Base-by-base conservation (phyloP, 1,140 invertebrate genomes). In the Apolygus lucorum region DNA sequence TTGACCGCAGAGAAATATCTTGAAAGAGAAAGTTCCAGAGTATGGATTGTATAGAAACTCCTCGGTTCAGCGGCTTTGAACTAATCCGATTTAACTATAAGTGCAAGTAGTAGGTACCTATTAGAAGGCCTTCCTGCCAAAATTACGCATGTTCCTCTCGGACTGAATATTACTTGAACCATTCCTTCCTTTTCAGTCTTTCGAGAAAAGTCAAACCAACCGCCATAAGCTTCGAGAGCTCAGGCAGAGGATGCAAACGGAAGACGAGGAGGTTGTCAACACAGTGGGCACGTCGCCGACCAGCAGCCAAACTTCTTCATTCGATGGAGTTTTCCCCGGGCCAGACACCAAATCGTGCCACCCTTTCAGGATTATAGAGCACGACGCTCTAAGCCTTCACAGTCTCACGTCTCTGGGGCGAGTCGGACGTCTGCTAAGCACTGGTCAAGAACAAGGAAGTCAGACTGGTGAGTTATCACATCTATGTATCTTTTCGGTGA, bases 331-430 rank as follows among this genome's bases (percentile, higher is more conserved):
- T 1, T 86, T 81, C 74, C 79, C 83, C 14, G 74, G 73, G 76
- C 80, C 81, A 14, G 78, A 79, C 62, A 79, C 80, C 62, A 84
- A 85, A 78, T 84, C 85, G 1, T 85, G 86, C 14, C 88, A 90
- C 82, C 89, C 89, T 26, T 91, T 91, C 74, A 84, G 86, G 76
- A 89, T 93, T 54, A 91, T 93, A 74, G 90, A 93, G 73, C 90
- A 91, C 74, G 91, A 94, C 78, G 87, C 90, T 66, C 82, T 92
- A 75, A 92, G 90, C 76, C 81, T 94, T 74, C 90, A 93, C 77
- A 93, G 90, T 78, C 88, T 92, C 82, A 91, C 90, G 72, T 92
- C 90, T 70, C 79, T 93, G 71, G 90, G 90, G 25, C 83, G 90
- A 74, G 87, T 91, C 68, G 89, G 90, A 21, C 80, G 88, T 70